A percentile compares a stretch with the other conserved stretches of the same genome.
phyloP scores from a whole-genome alignment of 2,888 invertebrate species.

The Noctua janthina region DNA sequence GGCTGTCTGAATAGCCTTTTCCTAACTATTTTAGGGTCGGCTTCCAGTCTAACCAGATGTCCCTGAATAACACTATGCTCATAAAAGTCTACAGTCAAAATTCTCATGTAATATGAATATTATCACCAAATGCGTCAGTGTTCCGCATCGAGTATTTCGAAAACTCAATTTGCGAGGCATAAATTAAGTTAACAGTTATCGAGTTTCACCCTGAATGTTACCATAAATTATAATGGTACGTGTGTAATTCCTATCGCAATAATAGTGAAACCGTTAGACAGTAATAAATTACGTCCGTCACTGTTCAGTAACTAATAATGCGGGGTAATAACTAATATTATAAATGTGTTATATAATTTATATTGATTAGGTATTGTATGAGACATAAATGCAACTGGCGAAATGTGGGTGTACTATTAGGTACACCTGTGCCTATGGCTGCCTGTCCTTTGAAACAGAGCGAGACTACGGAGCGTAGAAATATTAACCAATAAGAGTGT shows the following conservation, averaged over 20 bases:
- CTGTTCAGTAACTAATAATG: conserved; percentile 21
- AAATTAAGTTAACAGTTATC: too few relatives aligned
- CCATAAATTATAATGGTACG: not conserved
- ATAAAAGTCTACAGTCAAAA: too few relatives aligned
- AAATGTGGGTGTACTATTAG: not conserved
- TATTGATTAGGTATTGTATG: not conserved
- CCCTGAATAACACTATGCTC: too few relatives aligned
- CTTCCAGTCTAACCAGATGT: too few relatives aligned
- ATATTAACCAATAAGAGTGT: too few relatives aligned
- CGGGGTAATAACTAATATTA: not conserved
- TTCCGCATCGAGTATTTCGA: not conserved
- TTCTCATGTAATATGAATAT: too few relatives aligned
- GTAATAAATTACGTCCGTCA: conserved; percentile 19
- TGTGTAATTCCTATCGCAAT: not conserved
- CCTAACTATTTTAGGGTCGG: too few relatives aligned
- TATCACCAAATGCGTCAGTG: not conserved
- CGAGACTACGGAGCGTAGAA: too few relatives aligned
- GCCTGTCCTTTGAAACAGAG: too few relatives aligned
- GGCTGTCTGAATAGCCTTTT: too few relatives aligned
- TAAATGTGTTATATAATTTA: not conserved
- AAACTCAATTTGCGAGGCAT: not conserved
- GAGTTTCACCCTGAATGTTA: not conserved
- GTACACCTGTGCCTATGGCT: not conserved
- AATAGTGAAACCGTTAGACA: not conserved
- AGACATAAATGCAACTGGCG: not conserved